Conservation (phyloP, 2,888 invertebrate genomes). For the Chloromyia formosa region DNA sequence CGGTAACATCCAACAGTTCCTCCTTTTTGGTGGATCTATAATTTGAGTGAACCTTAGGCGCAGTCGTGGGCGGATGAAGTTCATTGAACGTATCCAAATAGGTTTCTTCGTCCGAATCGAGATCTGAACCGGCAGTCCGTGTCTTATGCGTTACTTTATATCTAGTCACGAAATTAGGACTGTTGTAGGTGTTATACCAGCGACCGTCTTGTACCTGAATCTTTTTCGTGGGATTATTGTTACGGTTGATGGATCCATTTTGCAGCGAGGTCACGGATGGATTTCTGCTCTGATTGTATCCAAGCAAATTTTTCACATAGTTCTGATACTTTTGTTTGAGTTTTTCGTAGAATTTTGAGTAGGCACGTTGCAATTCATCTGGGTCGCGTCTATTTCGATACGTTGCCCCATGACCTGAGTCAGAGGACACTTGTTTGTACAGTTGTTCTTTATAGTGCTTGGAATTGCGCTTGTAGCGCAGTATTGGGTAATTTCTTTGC, state of each 20-base stretch:
- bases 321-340: constrained; percentile 60
- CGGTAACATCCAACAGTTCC: neutral
- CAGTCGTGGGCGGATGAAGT: constrained; percentile 42
- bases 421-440: neutral
- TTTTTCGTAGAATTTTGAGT: constrained; percentile 60
- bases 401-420: constrained; percentile 4
- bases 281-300: constrained; percentile 53
- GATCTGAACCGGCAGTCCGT: constrained; percentile 52
- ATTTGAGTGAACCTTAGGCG: constrained; percentile 56
- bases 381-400: constrained; percentile 52
- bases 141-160: constrained; percentile 56
- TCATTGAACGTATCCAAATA: constrained; percentile 39
- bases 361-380: constrained; percentile 57
- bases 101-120: constrained; percentile 42
- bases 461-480: constrained; percentile 41
- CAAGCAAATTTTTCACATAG: constrained; percentile 59
- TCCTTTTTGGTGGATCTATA: constrained; percentile 15
- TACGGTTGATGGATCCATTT: constrained; percentile 45
- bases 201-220: constrained; percentile 55
- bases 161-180: constrained; percentile 54
- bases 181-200: constrained; percentile 56
- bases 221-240: constrained; percentile 52
- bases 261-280: neutral
- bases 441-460: constrained; percentile 2
- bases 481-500: constrained; percentile 9